A percentile compares a stretch with the other conserved stretches of the same genome.
Evolutionary conservation across 2,888 invertebrate species (phyloP).

Genomic region (Tipula lateralis): DNA sequence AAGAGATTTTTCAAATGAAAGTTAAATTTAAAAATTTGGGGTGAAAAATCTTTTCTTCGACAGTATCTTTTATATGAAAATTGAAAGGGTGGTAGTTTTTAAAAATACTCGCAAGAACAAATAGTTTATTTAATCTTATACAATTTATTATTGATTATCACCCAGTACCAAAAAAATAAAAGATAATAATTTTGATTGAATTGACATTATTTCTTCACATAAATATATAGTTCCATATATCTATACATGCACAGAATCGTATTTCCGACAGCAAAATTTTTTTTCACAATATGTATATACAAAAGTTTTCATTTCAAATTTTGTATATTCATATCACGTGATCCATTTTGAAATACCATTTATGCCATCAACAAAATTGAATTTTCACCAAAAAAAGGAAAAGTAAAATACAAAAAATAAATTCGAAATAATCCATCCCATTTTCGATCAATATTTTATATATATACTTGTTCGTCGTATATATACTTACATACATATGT

Average conservation of each 20-base stretch:
- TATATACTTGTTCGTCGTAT: neutral
- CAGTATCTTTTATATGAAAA: neutral
- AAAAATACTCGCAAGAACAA: neutral
- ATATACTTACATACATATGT: neutral
- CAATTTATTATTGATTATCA: neutral
- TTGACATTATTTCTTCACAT: constrained; percentile 11
- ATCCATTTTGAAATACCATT: constrained; percentile 24
- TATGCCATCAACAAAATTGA: constrained; percentile 24
- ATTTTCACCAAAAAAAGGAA: neutral
- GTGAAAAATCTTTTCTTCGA: neutral
- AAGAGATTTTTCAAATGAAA: neutral
- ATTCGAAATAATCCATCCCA: constrained; percentile 1
- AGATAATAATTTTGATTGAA: constrained; percentile 11
- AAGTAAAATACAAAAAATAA: neutral
- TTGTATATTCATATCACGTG: constrained; percentile 19
- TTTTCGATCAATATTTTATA: neutral
- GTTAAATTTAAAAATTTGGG: neutral
- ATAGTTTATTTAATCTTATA: neutral
- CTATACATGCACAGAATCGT: neutral
- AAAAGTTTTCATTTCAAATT: constrained; percentile 24
- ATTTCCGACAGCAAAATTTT: constrained; percentile 7
- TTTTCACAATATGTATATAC: neutral
- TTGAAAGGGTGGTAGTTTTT: neutral
- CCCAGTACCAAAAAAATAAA: neutral
- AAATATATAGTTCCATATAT: neutral